phyloP scores from a whole-genome alignment of 2,888 invertebrate species.

The Dryococelus australis region DNA sequence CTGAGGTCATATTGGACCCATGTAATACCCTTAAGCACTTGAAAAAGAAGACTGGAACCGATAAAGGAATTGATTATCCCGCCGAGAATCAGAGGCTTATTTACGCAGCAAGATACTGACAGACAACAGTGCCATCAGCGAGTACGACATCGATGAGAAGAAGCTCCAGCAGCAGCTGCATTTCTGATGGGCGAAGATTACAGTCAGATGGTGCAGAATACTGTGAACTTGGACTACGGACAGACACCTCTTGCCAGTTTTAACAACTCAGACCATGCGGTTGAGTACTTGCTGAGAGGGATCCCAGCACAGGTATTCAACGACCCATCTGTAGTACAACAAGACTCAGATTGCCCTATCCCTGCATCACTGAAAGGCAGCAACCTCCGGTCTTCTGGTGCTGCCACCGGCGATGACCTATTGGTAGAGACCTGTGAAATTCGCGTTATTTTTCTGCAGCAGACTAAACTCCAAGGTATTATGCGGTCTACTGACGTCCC shows the following conservation, averaged over 20 bases:
- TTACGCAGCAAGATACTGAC: slow-evolving; percentile 79
- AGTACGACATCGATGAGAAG: slow-evolving; percentile 95
- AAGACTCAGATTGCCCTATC: slow-evolving; percentile 50
- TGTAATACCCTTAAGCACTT: too few species aligned
- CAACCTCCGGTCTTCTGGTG: slow-evolving; percentile 37
- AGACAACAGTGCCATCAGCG: slow-evolving; percentile 83
- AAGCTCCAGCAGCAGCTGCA: slow-evolving; percentile 60
- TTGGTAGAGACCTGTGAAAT: too few species aligned
- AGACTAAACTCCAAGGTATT: too few species aligned
- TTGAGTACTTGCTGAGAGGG: slow-evolving; percentile 94
- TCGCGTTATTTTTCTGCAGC: too few species aligned
- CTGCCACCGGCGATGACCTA: slow-evolving; percentile 43
- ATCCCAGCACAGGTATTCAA: slow-evolving; percentile 73
- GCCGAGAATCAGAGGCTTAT: too few species aligned
- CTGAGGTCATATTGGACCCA: too few species aligned
- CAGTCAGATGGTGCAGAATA: too few species aligned
- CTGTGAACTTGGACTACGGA: too few species aligned
- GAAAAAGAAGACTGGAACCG: too few species aligned
- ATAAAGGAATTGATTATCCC: too few species aligned
- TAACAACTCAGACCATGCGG: slow-evolving; percentile 97
- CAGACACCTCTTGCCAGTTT: slow-evolving; percentile 93
- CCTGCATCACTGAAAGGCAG: slow-evolving; percentile 54
- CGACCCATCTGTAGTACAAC: slow-evolving; percentile 54
- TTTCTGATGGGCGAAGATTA: too few species aligned
- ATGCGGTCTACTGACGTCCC: too few species aligned